phyloP scores from a whole-genome alignment of 2,113 vertebrate genomes.

The Cairina moschata region DNA sequence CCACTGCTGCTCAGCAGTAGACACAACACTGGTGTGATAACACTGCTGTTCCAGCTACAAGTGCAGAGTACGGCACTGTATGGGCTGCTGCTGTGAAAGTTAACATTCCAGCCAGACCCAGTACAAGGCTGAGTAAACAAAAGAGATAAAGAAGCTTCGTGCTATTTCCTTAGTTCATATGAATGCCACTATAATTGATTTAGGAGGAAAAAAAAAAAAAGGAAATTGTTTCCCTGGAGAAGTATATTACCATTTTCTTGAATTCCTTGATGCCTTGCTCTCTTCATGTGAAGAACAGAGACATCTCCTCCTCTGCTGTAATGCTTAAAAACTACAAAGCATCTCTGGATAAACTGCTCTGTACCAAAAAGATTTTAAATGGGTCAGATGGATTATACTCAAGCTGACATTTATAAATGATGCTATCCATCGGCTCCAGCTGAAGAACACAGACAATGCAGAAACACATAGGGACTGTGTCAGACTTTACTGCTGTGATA shows the following conservation, averaged over 20 bases:
- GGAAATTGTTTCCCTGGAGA: slow-evolving; percentile 59
- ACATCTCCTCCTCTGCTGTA: slow-evolving; percentile 17
- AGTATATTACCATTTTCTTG: slow-evolving; percentile 65
- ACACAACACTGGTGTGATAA: no score
- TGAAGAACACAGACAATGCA: slow-evolving; percentile 15
- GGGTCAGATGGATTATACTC: slow-evolving; percentile 58
- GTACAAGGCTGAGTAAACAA: slow-evolving; percentile 45
- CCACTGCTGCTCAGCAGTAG: no score
- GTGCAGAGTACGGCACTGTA: no score
- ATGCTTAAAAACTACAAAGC: slow-evolving; percentile 46
- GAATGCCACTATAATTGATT: slow-evolving; percentile 67
- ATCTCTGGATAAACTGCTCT: slow-evolving; percentile 59
- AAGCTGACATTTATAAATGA: slow-evolving; percentile 69
- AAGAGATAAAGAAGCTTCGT: slow-evolving; percentile 43
- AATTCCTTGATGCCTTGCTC: slow-evolving; percentile 60
- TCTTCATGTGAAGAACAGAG: not conserved
- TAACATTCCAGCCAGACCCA: no score
- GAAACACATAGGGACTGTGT: not conserved
- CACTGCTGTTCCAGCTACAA: no score
- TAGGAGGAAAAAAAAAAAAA: slow-evolving; percentile 26
- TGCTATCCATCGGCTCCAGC: slow-evolving; percentile 35
- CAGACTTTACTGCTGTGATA: not conserved
- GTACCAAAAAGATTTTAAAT: slow-evolving; percentile 64
- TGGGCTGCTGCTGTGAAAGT: no score
- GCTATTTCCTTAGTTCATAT: slow-evolving; percentile 47